Evolutionary conservation across 2,797 vertebrate species (phyloP), one percentile per base, ranked within the genome.

Genomic region (Remorina albescens): DNA sequence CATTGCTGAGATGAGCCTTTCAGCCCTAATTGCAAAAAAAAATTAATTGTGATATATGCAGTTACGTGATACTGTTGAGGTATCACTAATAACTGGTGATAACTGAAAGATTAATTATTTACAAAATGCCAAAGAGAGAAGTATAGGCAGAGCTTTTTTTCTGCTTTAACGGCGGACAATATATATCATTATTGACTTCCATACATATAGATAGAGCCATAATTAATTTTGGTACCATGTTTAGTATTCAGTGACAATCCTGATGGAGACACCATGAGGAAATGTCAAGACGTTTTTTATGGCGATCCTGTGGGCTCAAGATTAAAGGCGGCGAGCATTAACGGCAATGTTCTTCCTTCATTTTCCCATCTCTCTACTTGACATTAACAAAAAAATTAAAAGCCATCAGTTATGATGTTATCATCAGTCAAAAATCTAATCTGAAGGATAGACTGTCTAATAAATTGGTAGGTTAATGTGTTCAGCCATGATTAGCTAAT

Each of bases 1-100:
- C 81, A 76, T n/a, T 1, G 2, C 32, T 71, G 80, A 69, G 82
- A 80, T 1, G 15, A 68, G 15, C 36, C 68, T 74, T 78, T 85
- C 73, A 68, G 73, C 46, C 39, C 47, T 82, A 82, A 86, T 87
- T 82, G n/a, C n/a, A 81, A 72, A 83, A 62, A 67, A 64, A 62
- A 70, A 65, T 26, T 44, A 76, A 55, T 60, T 53, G 42, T 82
- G 78, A 82, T 86, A 51, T 42, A 74, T 85, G 74, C 68, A 59
- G 61, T 67, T 49, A 23, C 8, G 15, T 2, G 0, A 66, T 58
- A 57, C 61, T 71, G 60, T 83, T 67, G 61, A 72, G 49, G 55
- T 36, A 1, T 77, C 79, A 77, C 83, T 68, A 86, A 80, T 82
- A 84, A 85, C 60, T 15, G 50, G 9, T 49, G 71, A 36, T 26